These are phyloP conservation scores for Deilephila elpenor DNA, from an alignment of 2,888 invertebrate species.

Conservation along the genomic window DNA sequence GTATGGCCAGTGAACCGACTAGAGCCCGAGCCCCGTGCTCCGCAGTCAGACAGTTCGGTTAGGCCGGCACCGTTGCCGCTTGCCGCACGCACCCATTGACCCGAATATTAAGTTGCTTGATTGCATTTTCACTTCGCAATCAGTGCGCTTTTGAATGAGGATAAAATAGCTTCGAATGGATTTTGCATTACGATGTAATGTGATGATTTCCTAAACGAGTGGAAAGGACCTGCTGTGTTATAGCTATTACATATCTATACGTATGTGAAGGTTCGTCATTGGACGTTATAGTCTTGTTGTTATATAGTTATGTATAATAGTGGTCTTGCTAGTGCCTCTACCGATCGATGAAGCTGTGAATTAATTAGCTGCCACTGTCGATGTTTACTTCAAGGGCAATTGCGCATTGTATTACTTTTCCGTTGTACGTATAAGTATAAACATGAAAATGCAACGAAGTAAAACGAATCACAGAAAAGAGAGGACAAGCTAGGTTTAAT, in stretches of 20 bases:
- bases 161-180: background rate
- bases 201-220: background rate
- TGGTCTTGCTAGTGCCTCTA: constrained; percentile 29
- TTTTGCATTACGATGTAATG: constrained; percentile 1
- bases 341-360: constrained; percentile 46
- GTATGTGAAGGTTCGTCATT: background rate
- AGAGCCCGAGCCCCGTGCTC: constrained; percentile 25
- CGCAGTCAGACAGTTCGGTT: constrained; percentile 36
- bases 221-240: background rate
- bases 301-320: background rate
- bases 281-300: background rate
- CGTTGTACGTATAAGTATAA: background rate
- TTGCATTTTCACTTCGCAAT: constrained; percentile 68
- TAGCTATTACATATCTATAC: background rate
- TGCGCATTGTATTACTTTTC: constrained; percentile 38
- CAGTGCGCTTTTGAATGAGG: constrained; percentile 42
- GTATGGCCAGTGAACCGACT: constrained; percentile 55
- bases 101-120: constrained; percentile 61
- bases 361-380: constrained; percentile 47
- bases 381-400: constrained; percentile 51
- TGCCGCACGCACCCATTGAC: constrained; percentile 63
- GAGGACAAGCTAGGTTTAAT: no score
- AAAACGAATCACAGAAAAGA: no score
- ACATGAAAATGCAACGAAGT: constrained; percentile 7
- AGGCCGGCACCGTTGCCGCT: constrained; percentile 40